Evolutionary conservation across 2,888 invertebrate genomes (phyloP), one percentile per base, ranked within the genome.

Genomic region (Tuberolachnus salignus): DNA sequence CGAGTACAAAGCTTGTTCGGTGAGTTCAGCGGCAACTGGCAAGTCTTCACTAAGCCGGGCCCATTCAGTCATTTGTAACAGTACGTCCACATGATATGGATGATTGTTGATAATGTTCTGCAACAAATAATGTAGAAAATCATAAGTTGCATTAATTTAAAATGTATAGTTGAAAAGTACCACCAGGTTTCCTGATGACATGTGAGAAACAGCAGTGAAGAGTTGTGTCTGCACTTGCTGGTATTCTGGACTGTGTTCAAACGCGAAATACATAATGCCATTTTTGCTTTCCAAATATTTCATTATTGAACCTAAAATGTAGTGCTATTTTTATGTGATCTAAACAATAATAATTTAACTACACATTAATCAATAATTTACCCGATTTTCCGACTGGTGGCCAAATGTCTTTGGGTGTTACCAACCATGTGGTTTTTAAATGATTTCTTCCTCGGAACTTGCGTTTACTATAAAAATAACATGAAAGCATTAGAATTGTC

Each of bases 51-150:
- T 91, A 84, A 93, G 88, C 83, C 90, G 90, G 84, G 92, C 93
- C 71, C 94, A 88, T 85, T 94, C 94, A 80, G 93, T 92, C 59
- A 94, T 86, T 85, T 94, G 94, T 80, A 94, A 88, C 71, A 94
- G 86, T 0, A 92, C 89, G 85, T 94, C 94, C 53, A 94, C 90
- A 84, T 95, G 94, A 84, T 92, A 93, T 0, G 93, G 92, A 85
- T 93, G 89, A 46, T 89, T 87, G 83, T 92, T 90, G 70, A 93
- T 88, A 81, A 94, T 89, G 81, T 88, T 87, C 90, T 90, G 84
- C 23, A 85, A 85, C 9, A 70, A 57, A 71, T 63, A 23, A 57
- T 10, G 3, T 16, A 78, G n/a, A 46, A 21, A 14, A 42, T 67
- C n/a, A 19, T 42, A 34, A 11, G 1, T 46, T 8, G 4, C 10